Base-by-base conservation (phyloP, 1,140 invertebrate genomes). In the Thrips palmi region DNA sequence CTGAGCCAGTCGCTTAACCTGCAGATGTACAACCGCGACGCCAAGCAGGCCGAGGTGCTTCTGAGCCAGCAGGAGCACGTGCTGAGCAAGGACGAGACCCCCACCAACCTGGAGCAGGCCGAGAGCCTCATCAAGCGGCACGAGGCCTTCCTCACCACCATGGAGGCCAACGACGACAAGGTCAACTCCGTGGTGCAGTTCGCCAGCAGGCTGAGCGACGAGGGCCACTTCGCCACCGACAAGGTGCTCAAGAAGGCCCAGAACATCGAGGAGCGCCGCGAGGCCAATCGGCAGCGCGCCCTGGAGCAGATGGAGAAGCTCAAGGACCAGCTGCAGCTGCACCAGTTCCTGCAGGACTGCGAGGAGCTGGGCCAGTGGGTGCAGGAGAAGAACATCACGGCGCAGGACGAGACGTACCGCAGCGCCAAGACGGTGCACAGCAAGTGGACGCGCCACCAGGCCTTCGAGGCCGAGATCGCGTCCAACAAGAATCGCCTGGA, bases 101-200 rank as follows among this genome's bases (percentile, higher is more conserved):
- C 94, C 4, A 64, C 71, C 6, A 91, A 86, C 51, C 63, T 97
- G 32, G 96, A 99, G 58, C 88, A 96, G 56, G 94, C 92, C 21
- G 94, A 99, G 56, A 92, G 92, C 51, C 68, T 89, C 51, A 80
- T 97, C 47, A 98, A 97, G 59, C 75, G 89, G 14, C 92, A 98
- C 60, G 93, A 98, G 59, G 88, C 93, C 2, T 97, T 98, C 68
- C 77, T 97, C 47, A 97, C 91, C 0, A 97, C 93, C 1, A 94
- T 98, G 87, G 93, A 98, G 60, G 94, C 94, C 3, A 99, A 99
- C 60, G 93, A 98, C 57, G 96, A 99, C 51, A 98, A 98, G 60
- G 87, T 99, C 52, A 94, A 97, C 55, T 78, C 75, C 3, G 83
- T 97, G 11, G 76, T 92, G 2, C 79, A 89, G 51, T 94, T 94